Base-by-base conservation (phyloP, 2,888 invertebrate species). In the Agrochola circellaris region DNA sequence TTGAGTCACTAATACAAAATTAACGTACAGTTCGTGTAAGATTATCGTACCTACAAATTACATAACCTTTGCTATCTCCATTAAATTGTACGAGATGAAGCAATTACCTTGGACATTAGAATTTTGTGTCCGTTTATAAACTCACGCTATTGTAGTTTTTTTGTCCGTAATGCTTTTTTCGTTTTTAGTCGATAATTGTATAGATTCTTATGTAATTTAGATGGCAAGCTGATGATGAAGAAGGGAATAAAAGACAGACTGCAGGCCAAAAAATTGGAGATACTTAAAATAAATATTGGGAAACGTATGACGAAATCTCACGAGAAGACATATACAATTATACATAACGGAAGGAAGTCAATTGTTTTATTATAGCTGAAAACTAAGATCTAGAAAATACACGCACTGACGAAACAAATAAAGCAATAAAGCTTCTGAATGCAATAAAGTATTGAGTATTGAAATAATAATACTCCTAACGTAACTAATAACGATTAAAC, bases 101-200 rank as follows among this genome's bases (percentile, higher is more conserved):
- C 73, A 71, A 85, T 83, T 83, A 85, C 73, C 68, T 30, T n/a
- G 48, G 70, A 71, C 71, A 71, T 81, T 81, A 76, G 26, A 68
- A 81, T 58, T 71, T 81, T 73, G 17, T 81, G 66, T 60, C 45
- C 72, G 48, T 73, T 80, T 62, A 73, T 23, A 76, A 60, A 56
- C 60, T 73, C 84, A 80, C 81, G 81, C 66, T 17, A 26, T 69
- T 54, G 42, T 65, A 13, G 13, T 76, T 69, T 62, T 67, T 75
- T 61, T 60, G 20, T 70, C 62, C 67, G 60, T 81, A 73, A 81
- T 84, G 70, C 3, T 61, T 30, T 66, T 76, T 73, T 83, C 69
- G 62, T 77, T 77, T 77, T 61, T 34, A 60, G 23, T 58, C 74
- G 56, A 73, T 75, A 73, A 77, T 73, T 84, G 26, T n/a, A n/a